phyloP scores from a whole-genome alignment of 2,888 invertebrate species.

The Boloria selene region DNA sequence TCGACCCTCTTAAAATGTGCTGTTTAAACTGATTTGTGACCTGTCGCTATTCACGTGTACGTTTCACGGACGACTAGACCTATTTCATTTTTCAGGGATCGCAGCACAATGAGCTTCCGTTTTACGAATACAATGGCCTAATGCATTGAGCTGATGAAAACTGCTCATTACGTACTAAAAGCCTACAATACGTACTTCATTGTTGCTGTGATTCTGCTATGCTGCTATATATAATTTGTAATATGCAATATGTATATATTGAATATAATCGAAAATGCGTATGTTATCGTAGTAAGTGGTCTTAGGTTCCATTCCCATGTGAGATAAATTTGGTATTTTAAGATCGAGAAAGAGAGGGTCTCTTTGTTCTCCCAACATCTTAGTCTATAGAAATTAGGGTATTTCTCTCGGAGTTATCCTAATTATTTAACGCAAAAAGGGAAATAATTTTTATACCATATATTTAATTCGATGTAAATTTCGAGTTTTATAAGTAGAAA shows the following conservation, averaged over 20 bases:
- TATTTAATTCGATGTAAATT: too few relatives aligned
- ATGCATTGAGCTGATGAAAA: conserved; percentile 19
- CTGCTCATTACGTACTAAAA: conserved; percentile 11
- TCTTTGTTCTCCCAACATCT: too few relatives aligned
- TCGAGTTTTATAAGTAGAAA: too few relatives aligned
- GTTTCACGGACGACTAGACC: conserved; percentile 6
- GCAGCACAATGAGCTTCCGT: conserved; percentile 17
- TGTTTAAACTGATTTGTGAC: conserved; percentile 4
- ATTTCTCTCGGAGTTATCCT: too few relatives aligned
- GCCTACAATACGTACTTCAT: not conserved
- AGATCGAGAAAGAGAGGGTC: too few relatives aligned
- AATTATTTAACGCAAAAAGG: too few relatives aligned
- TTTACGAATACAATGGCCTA: conserved; percentile 13
- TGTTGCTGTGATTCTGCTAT: not conserved
- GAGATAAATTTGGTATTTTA: too few relatives aligned
- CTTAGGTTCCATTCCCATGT: too few relatives aligned
- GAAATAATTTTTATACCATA: too few relatives aligned
- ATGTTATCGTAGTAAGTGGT: too few relatives aligned
- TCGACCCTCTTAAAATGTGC: not conserved
- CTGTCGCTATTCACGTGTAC: not conserved
- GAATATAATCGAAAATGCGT: not conserved
- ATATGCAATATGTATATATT: not conserved
- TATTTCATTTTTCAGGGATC: conserved; percentile 19
- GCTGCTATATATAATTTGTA: not conserved
- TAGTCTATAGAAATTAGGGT: too few relatives aligned